phyloP scores from a whole-genome alignment of 2,888 invertebrate genomes.

The Itoplectis maculator region DNA sequence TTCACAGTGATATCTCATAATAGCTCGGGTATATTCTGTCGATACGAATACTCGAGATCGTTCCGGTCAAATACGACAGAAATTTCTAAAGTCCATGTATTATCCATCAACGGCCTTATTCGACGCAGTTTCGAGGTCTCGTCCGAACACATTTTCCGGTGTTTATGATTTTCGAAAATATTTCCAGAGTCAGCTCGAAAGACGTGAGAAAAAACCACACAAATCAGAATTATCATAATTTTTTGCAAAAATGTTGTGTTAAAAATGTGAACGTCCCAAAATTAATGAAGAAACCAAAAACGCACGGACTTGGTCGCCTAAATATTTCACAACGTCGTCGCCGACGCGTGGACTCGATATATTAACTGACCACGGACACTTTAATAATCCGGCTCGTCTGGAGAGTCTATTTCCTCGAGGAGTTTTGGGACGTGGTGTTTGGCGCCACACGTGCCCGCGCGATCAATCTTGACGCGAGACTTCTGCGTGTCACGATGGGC shows the following conservation, averaged over 20 bases:
- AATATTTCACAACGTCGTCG: neutral
- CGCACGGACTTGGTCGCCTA: too few relatives aligned
- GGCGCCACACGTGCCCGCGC: constrained; percentile 24
- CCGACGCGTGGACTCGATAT: neutral
- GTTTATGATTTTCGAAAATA: too few relatives aligned
- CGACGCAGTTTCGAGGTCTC: too few relatives aligned
- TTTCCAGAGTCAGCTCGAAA: too few relatives aligned
- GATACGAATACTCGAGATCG: neutral
- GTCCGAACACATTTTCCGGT: too few relatives aligned
- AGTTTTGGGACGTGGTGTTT: constrained; percentile 21
- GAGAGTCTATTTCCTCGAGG: constrained; percentile 37
- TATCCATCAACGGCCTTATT: too few relatives aligned
- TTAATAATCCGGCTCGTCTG: constrained; percentile 11
- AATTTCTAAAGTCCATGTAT: neutral
- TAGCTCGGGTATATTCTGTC: neutral
- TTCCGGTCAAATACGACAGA: neutral
- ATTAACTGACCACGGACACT: constrained; percentile 16
- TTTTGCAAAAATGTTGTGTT: too few relatives aligned
- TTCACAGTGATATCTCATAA: neutral
- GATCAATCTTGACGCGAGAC: constrained; percentile 47
- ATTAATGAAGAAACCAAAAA: too few relatives aligned
- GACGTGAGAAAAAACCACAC: too few relatives aligned
- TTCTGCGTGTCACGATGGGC: constrained; percentile 38
- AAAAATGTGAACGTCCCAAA: too few relatives aligned
- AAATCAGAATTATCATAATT: too few relatives aligned